phyloP scores from a whole-genome alignment of 2,797 vertebrate genomes.

The Alouatta caraya region DNA sequence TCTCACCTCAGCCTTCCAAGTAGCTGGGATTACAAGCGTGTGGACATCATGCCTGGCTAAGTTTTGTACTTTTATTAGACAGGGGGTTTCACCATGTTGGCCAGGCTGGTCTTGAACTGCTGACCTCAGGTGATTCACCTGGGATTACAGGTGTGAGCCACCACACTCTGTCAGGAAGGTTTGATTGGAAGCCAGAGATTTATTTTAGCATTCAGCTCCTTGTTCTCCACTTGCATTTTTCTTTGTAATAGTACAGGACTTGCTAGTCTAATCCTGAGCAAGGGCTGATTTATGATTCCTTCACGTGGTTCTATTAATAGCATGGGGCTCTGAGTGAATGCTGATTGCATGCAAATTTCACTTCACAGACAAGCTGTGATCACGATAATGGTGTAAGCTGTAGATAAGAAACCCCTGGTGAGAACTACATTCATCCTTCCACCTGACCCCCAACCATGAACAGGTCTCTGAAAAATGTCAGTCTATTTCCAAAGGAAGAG shows the following conservation, averaged over 20 bases:
- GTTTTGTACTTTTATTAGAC: not conserved
- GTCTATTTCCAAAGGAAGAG: not conserved
- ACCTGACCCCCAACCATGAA: too few species aligned
- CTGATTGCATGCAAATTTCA: not conserved
- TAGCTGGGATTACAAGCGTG: not conserved
- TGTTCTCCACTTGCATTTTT: not conserved
- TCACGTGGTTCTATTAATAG: not conserved
- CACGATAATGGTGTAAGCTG: not conserved
- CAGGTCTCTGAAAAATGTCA: not conserved
- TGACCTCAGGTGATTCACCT: not conserved
- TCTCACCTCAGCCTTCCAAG: not conserved
- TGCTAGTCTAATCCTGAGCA: not conserved
- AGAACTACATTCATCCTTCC: fast-evolving
- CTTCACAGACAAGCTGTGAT: not conserved
- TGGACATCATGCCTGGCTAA: not conserved
- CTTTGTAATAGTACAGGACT: not conserved
- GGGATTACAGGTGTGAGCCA: not conserved
- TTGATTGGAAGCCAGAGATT: not conserved
- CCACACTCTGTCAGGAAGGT: not conserved
- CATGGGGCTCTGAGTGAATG: not conserved
- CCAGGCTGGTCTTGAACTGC: not conserved
- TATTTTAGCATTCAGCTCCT: not conserved
- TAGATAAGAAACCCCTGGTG: not conserved
- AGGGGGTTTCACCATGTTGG: not conserved
- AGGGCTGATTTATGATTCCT: not conserved